Base-by-base conservation (phyloP, 2,888 invertebrate species). In the Linyphia triangularis region DNA sequence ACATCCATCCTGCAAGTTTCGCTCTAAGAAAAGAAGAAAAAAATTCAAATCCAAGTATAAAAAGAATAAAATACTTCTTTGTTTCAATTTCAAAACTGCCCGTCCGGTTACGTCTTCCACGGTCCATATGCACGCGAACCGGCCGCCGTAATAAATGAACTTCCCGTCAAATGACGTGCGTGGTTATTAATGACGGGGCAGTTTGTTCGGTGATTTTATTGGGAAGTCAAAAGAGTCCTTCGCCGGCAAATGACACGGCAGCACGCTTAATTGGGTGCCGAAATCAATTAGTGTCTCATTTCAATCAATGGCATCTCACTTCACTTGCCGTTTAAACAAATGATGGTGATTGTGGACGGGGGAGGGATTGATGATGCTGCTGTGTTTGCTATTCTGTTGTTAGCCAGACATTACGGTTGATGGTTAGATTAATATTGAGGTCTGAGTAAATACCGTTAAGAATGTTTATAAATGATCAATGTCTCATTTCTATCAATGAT, bases 231-330 rank as follows among this genome's bases (percentile, higher is more conserved):
- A 77, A 85, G 81, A 84, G 75, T 75, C 59, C 37, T 16, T 24
- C 30, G 24, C 22, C 70, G 43, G 61, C 81, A 75, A 88, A 81
- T 75, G 86, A 79, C 79, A 79, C 30, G 72, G 22, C 43, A 22
- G 75, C 75, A 88, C 75, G 86, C 81, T 75, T 88, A 88, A 88
- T 88, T 88, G 86, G 81, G 75, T 88, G 81, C 40, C 67, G 69
- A 69, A 88, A 88, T 88, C 86, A 88, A 88, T 88, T 88, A 88
- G 81, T 59, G 86, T 88, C 86, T 30, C 86, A 88, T 88, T 88
- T 81, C 81, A 81, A 81, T 88, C 86, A 86, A 79, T 85, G 81
- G 24, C 40, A 40, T 59, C 43, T 28, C 59, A 63, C 73, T 26
- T 9, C 9, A 13, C 13, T 51, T 51, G n/a, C 16, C 51, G 51